A percentile compares a stretch with the other conserved stretches of the same genome.
These are phyloP conservation scores for Calosoma granatense DNA, from an alignment of 1,140 invertebrate genomes.

Conservation along the genomic window DNA sequence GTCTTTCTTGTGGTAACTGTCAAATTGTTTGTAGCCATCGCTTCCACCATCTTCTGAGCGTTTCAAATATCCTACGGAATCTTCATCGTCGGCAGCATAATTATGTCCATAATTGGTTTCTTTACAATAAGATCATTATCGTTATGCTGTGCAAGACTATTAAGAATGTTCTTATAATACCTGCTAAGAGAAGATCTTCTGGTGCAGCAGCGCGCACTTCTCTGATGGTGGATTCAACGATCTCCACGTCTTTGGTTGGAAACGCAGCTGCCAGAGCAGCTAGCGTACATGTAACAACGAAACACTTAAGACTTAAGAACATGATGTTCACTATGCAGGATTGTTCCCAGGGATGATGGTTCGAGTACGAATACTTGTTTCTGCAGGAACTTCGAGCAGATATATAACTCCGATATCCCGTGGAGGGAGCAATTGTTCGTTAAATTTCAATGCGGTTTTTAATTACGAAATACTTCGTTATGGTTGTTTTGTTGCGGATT, in stretches of 20 bases:
- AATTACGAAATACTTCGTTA: background rate
- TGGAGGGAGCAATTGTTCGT: background rate
- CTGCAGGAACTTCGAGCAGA: background rate
- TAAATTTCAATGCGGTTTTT: background rate
- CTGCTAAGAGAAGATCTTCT: constrained; percentile 9
- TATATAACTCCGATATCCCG: background rate
- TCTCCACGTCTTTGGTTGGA: background rate
- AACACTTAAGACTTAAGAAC: background rate
- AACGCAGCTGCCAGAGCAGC: background rate
- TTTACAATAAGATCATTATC: too few relatives aligned
- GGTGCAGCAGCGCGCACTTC: constrained; percentile 26
- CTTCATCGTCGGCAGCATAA: constrained; percentile 33
- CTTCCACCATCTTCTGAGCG: constrained; percentile 51
- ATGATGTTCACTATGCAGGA: background rate
- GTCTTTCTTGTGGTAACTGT: constrained; percentile 59
- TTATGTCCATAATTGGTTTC: constrained; percentile 25
- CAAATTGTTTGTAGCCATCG: constrained; percentile 58
- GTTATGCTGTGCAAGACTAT: too few relatives aligned
- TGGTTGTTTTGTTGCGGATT: background rate
- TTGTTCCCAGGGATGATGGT: background rate
- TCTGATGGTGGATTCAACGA: constrained; percentile 26
- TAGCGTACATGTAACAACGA: background rate
- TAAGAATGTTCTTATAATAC: too few relatives aligned
- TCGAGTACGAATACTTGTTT: background rate
- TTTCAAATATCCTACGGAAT: constrained; percentile 53